Percentiles rank a stretch among this genome's conserved stretches.
Evolutionary conservation across 2,888 invertebrate species (phyloP).

Genomic region (Eulithis prunata): DNA sequence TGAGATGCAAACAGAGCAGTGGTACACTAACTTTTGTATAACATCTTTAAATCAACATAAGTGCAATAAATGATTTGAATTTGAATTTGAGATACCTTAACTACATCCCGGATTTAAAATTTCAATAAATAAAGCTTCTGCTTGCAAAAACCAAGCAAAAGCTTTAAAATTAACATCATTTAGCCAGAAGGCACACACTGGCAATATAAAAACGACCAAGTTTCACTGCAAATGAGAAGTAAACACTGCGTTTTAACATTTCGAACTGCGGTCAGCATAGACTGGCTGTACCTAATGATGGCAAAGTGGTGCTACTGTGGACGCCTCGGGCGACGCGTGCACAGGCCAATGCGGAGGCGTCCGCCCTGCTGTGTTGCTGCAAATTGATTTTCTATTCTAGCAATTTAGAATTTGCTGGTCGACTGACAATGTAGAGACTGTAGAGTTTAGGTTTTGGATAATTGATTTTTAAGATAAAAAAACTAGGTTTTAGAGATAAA

Average conservation of each 20-base stretch:
- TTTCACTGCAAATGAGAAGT: conserved; percentile 69
- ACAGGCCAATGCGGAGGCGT: conserved; percentile 14
- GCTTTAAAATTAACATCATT: not conserved
- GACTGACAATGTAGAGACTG: not conserved
- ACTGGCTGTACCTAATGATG: conserved; percentile 22
- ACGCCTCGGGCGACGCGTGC: conserved; percentile 35
- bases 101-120: no score
- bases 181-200: conserved; percentile 1
- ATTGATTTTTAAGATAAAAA: no score
- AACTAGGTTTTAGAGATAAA: no score
- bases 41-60: no score
- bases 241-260: conserved; percentile 45
- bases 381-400: conserved; percentile 36
- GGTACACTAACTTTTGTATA: no score
- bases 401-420: conserved; percentile 8
- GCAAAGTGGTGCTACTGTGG: conserved; percentile 31
- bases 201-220: conserved; percentile 52
- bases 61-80: no score
- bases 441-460: not conserved
- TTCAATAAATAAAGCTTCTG: no score
- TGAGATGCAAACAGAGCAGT: no score
- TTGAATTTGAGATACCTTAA: no score
- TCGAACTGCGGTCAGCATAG: conserved; percentile 31
- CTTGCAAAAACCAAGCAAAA: no score
- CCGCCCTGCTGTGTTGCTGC: conserved; percentile 23